Evolutionary conservation across 2,888 invertebrate species (phyloP).

Genomic region (Belgica antarctica): DNA sequence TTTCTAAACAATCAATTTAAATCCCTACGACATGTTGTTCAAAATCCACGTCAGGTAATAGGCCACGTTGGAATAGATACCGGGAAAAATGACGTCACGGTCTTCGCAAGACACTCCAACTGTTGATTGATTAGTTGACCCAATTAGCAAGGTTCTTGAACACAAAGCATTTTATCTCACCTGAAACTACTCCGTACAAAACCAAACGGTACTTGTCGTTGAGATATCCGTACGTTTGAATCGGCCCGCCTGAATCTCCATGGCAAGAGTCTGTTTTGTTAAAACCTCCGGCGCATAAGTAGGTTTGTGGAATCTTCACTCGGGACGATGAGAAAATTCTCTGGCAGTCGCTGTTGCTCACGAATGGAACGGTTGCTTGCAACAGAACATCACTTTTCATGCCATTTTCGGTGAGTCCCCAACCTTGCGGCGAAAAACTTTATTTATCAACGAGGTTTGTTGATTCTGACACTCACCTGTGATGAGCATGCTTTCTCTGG

Average conservation of each 20-base stretch:
- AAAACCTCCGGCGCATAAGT: slow-evolving; percentile 33
- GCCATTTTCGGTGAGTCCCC: not conserved
- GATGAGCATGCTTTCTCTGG: not conserved
- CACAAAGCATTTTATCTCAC: slow-evolving; percentile 47
- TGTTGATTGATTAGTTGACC: too few relatives aligned
- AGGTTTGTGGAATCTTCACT: not conserved
- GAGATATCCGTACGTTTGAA: not conserved
- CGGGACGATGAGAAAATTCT: not conserved
- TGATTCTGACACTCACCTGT: slow-evolving; percentile 42
- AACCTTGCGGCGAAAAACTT: not conserved
- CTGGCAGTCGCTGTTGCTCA: not conserved
- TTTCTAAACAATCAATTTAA: too few relatives aligned
- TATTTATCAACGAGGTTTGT: not conserved
- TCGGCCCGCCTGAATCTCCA: slow-evolving; percentile 20
- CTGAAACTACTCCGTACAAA: slow-evolving; percentile 23
- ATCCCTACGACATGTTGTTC: slow-evolving; percentile 15
- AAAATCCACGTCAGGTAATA: slow-evolving; percentile 34
- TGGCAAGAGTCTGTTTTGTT: slow-evolving; percentile 21
- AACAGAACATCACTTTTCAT: not conserved
- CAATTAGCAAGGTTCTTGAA: too few relatives aligned
- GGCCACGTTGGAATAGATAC: slow-evolving; percentile 19
- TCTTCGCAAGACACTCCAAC: not conserved
- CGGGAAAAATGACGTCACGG: not conserved
- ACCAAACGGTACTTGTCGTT: not conserved
- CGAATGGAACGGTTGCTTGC: slow-evolving; percentile 30